phyloP scores from a whole-genome alignment of 2,888 invertebrate genomes.

The Carpatolechia fugitivella region DNA sequence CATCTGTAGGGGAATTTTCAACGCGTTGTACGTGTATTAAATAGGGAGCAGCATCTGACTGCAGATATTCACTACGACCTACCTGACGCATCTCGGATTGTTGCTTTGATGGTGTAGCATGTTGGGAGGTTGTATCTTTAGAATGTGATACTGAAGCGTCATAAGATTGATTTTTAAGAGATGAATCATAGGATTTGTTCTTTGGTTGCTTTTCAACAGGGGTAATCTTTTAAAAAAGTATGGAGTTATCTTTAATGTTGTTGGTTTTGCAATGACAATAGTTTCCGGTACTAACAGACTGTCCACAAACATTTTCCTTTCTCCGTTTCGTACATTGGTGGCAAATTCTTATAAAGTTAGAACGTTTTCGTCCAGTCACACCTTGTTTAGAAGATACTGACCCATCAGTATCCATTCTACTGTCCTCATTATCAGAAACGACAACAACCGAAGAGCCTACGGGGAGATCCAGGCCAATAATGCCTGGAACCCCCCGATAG shows the following conservation, averaged over 20 bases:
- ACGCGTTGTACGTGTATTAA: background rate
- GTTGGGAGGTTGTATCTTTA: no score
- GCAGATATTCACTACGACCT: background rate
- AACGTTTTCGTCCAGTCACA: background rate
- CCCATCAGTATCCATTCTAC: background rate
- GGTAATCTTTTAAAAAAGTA: background rate
- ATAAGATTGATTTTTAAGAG: no score
- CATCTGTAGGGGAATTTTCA: background rate
- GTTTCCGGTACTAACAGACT: background rate
- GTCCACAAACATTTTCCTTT: background rate
- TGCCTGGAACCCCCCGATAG: background rate
- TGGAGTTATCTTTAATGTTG: background rate
- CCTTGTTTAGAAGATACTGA: background rate
- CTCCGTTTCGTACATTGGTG: background rate
- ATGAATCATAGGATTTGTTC: no score
- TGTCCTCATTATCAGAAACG: background rate
- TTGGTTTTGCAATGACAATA: background rate
- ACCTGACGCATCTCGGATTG: background rate
- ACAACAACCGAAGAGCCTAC: conserved; percentile 10
- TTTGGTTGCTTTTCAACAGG: no score
- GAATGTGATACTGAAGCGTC: no score
- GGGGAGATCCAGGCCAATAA: conserved; percentile 4
- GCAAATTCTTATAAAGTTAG: background rate
- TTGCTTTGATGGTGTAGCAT: background rate
- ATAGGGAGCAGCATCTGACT: background rate